Base-by-base conservation (phyloP, 2,113 vertebrate species). In the Lates calcarifer region DNA sequence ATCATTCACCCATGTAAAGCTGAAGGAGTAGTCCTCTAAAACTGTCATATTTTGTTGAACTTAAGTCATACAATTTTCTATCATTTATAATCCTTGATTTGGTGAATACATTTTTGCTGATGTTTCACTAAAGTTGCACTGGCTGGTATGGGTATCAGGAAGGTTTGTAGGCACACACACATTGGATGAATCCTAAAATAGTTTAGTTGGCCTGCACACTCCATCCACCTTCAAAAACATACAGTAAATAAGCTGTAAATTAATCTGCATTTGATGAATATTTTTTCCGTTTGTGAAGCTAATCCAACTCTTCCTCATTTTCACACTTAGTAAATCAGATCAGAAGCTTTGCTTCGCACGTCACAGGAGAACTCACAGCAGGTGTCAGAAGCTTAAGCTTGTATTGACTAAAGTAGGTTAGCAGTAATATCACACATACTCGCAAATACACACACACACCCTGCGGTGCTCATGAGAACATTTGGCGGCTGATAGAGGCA, bases 391-490 rank as follows among this genome's bases (percentile, higher is more conserved):
- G 41, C 81, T 90, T 87, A 86, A 88, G 84, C 84, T 83, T 81
- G 76, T 85, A 80, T 89, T 77, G 49, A 86, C 73, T 73, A 87
- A 93, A 91, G 91, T 89, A 92, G 93, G 89, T 91, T 92, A 89
- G 82, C 84, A 82, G 63, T 77, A 83, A 87, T 87, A 89, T 92
- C 79, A 82, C 82, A 86, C 81, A 68, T 28, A 71, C 83, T 61
- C 72, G 77, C 79, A 90, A 57, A 91, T n/a, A 65, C 71, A 64
- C 66, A 69, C 71, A 90, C 79, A 83, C 58, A 70, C 84, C 91
- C 90, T 84, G 61, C 43, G 79, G 91, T 88, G 90, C 69, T 87
- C 79, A 86, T 89, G 79, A 87, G 83, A 90, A 72, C 82, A 80
- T 92, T 92, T 92, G 90, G 88, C 77, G 24, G 81, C 79, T 88